These are phyloP conservation scores for Sinodicranocentrus sp. DNA, from an alignment of 2,888 invertebrate species.

Conservation along the genomic window DNA sequence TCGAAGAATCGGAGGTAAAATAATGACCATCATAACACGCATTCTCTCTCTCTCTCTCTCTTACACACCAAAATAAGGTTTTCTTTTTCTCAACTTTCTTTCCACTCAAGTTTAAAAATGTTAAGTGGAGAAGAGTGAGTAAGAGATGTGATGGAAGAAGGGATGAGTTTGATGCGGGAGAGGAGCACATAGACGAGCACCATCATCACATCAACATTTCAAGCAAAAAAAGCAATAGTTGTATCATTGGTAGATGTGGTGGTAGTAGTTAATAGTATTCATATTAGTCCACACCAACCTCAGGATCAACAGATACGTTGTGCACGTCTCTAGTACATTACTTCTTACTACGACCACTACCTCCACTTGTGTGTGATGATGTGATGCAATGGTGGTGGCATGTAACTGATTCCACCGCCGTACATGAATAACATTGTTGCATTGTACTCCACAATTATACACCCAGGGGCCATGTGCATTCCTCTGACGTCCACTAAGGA, in stretches of 20 bases:
- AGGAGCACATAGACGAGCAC: conserved; percentile 1
- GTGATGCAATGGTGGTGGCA: conserved; percentile 7
- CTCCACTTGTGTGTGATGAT: neutral
- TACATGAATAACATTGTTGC: conserved; percentile 51
- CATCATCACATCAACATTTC: conserved; percentile 13
- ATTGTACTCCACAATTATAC: conserved; percentile 71
- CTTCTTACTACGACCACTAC: too few relatives aligned
- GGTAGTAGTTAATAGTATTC: conserved; percentile 50
- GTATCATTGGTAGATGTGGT: conserved; percentile 37
- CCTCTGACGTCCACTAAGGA: conserved; percentile 64
- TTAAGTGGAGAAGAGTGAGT: conserved; percentile 16
- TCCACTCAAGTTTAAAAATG: conserved; percentile 47
- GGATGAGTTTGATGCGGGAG: conserved; percentile 50
- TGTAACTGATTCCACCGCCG: neutral
- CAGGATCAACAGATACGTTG: too few relatives aligned
- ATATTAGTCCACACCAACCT: conserved; percentile 41
- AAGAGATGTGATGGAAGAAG: conserved; percentile 6
- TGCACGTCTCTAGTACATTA: too few relatives aligned
- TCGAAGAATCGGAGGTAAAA: conserved; percentile 54
- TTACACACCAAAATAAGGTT: conserved; percentile 42
- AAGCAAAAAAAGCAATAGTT: conserved; percentile 35
- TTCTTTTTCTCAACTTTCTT: conserved; percentile 60
- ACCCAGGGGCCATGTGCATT: conserved; percentile 77
- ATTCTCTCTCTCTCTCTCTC: conserved; percentile 21
- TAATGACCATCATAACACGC: conserved; percentile 55